phyloP scores from a whole-genome alignment of 2,888 invertebrate species.

The Elegia similella region DNA sequence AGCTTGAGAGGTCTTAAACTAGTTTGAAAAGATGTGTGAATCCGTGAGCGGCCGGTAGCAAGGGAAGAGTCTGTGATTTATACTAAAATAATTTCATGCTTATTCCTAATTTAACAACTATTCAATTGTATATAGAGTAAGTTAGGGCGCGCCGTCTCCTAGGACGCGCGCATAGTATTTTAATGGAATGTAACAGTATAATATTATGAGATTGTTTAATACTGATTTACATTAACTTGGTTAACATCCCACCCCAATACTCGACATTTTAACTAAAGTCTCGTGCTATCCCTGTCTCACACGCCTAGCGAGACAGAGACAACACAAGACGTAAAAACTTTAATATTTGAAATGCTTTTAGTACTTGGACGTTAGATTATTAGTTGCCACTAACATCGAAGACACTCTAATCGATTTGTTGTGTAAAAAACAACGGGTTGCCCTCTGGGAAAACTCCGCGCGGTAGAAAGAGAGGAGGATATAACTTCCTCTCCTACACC shows the following conservation, averaged over 20 bases:
- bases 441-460: too few relatives aligned
- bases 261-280: too few relatives aligned
- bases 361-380: too few relatives aligned
- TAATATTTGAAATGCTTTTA: too few relatives aligned
- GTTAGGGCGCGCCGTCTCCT: conserved; percentile 55
- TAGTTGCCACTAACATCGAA: too few relatives aligned
- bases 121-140: conserved; percentile 67
- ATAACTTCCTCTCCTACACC: too few relatives aligned
- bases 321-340: too few relatives aligned
- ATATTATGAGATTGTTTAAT: conserved; percentile 26
- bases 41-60: conserved; percentile 60
- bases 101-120: conserved; percentile 69
- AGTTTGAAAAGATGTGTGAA: conserved; percentile 36
- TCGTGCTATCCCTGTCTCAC: too few relatives aligned
- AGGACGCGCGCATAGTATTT: conserved; percentile 37
- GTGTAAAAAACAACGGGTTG: too few relatives aligned
- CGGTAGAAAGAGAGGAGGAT: too few relatives aligned
- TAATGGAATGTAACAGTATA: conserved; percentile 37
- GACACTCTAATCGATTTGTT: too few relatives aligned
- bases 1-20: not conserved
- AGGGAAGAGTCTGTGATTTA: conserved; percentile 79
- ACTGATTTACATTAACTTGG: not conserved
- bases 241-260: not conserved
- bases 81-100: conserved; percentile 74
- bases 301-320: too few relatives aligned